Base-by-base conservation (phyloP, 92 coral and sea anemone species). In the Parazoanthus swiftii region DNA sequence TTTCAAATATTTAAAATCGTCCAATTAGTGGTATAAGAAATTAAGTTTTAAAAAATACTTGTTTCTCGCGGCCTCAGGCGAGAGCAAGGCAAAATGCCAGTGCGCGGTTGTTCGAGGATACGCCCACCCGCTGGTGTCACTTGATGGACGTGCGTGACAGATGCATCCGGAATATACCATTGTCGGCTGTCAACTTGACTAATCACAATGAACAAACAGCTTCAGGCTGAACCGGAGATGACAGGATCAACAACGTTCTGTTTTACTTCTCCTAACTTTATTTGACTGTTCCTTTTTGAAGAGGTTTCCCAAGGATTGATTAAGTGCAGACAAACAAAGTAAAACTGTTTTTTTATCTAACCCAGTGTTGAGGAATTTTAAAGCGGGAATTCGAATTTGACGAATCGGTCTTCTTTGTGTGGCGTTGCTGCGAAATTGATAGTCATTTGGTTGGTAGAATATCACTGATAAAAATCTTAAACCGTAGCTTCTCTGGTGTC, bases 401-500 rank as follows among this genome's bases (percentile, higher is more conserved):
- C 18, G n/a, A 35, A 14, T 29, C 59, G 58, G 33, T 71, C 14
- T 80, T 15, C 72, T 42, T 80, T 38, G 70, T 51, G 35, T 51
- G 44, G 33, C 50, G 84, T 66, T 38, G 43, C 23, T 25, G 15
- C 48, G 85, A 80, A 36, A 58, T 80, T 80, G 73, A 80, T 80
- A 80, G 72, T 56, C 85, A 33, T 63, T 58, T 23, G 72, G 85
- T 58, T 80, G 85, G 85, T 58, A 29, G 0, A 39, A 2, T 39
- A 56, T 58, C 71, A 36, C 44, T 80, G 85, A 80, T 80, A 80
- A 80, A 80, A 33, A 80, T 80, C 85, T 80, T 51, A 26, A 66
- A 29, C n/a, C 66, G 21, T 63, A 1, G 70, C 70, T 8, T 63
- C 65, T 80, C 68, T 58, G 85, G 85, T 80, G 37, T 80, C 70